Evolutionary conservation across 1,140 invertebrate species (phyloP).

Genomic region (Papilio helenus): DNA sequence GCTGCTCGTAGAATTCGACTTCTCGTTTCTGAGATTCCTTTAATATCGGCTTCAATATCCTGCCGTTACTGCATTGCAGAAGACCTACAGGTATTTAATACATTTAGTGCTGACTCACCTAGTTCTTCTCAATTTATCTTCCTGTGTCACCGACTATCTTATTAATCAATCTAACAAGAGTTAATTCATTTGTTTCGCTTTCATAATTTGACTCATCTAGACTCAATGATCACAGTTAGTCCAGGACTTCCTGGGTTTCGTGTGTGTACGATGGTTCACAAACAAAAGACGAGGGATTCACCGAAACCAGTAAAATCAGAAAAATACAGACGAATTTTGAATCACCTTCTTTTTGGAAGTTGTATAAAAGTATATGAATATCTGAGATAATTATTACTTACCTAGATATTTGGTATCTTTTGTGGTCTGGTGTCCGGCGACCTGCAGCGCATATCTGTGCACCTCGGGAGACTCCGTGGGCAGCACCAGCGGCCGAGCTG

Average conservation of each 20-base stretch:
- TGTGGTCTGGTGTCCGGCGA: slow-evolving; percentile 87
- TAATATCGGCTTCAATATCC: slow-evolving; percentile 88
- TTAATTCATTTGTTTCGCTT: background rate
- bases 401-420: slow-evolving; percentile 83
- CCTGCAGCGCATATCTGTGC: slow-evolving; percentile 83
- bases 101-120: too few species aligned
- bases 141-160: too few species aligned
- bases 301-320: background rate
- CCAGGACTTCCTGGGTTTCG: too few species aligned
- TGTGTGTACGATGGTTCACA: background rate
- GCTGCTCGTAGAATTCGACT: slow-evolving; percentile 87
- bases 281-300: background rate
- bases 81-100: slow-evolving; percentile 82
- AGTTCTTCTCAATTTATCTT: too few species aligned
- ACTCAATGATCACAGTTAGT: too few species aligned
- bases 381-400: slow-evolving; percentile 55
- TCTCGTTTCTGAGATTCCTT: slow-evolving; percentile 88
- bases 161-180: too few species aligned
- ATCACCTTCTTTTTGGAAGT: too few species aligned
- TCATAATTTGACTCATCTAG: slow-evolving; percentile 40
- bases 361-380: too few species aligned
- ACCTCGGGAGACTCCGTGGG: slow-evolving; percentile 49
- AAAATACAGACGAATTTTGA: too few species aligned
- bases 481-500: slow-evolving; percentile 55
- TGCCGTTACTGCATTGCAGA: slow-evolving; percentile 85